phyloP scores from a whole-genome alignment of 2,888 invertebrate species.

The Erebia ligea region DNA sequence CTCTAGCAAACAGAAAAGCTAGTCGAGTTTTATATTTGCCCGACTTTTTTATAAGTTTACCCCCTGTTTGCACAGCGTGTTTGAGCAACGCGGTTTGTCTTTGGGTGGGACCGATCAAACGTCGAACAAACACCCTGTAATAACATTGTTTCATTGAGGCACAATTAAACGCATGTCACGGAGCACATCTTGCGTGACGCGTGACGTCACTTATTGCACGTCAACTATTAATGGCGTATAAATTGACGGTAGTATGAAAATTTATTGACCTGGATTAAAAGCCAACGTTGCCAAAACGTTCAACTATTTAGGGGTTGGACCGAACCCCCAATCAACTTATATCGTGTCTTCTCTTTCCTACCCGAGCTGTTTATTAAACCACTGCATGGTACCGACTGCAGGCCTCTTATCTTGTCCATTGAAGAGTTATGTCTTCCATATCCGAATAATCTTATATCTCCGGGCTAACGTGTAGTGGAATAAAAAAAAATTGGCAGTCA shows the following conservation, averaged over 20 bases:
- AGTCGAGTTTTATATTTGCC: conserved; percentile 31
- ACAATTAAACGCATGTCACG: conserved; percentile 50
- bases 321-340: too few relatives aligned
- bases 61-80: conserved; percentile 60
- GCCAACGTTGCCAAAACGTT: background rate
- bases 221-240: conserved; percentile 23
- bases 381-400: too few relatives aligned
- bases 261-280: background rate
- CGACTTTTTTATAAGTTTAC: conserved; percentile 45
- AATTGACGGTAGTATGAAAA: conserved; percentile 8
- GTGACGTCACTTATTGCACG: conserved; percentile 40
- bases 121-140: conserved; percentile 52
- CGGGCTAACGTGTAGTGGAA: too few relatives aligned
- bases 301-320: too few relatives aligned
- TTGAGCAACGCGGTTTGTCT: conserved; percentile 51
- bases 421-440: too few relatives aligned
- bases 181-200: conserved; percentile 41
- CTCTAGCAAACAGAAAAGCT: background rate
- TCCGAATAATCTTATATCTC: too few relatives aligned
- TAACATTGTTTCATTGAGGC: conserved; percentile 52
- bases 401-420: too few relatives aligned
- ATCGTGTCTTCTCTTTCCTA: too few relatives aligned
- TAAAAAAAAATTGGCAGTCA: too few relatives aligned
- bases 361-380: too few relatives aligned
- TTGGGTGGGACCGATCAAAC: conserved; percentile 64